Evolutionary conservation across 1,140 invertebrate genomes (phyloP).

Genomic region (Polypedilum pembai): DNA sequence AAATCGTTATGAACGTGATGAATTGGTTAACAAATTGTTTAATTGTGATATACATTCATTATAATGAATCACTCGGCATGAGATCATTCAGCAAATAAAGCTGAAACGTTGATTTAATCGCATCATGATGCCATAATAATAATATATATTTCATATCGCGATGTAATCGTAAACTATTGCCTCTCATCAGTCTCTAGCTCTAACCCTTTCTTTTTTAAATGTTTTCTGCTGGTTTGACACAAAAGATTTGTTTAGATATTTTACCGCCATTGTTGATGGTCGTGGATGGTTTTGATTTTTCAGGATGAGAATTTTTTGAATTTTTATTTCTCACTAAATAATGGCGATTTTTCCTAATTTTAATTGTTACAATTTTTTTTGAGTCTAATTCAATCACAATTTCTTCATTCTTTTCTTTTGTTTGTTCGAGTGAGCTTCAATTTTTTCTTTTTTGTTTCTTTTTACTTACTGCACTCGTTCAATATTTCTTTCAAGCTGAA

Average conservation of each 20-base stretch:
- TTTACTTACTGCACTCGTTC: not conserved
- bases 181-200: not conserved
- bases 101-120: conserved; percentile 5
- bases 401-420: not conserved
- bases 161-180: conserved; percentile 7
- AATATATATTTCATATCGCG: conserved; percentile 8
- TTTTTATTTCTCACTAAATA: too few species aligned
- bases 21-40: conserved; percentile 28
- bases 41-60: conserved; percentile 27
- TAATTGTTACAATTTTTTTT: too few species aligned
- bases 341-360: too few species aligned
- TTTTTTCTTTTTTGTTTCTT: conserved; percentile 1
- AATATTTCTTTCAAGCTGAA: conserved; percentile 2
- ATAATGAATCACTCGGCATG: conserved; percentile 9
- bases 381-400: not conserved
- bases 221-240: not conserved
- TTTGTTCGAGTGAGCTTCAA: not conserved
- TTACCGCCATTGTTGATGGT: not conserved
- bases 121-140: not conserved
- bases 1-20: conserved; percentile 1
- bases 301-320: too few species aligned
- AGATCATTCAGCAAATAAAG: conserved; percentile 24
- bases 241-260: too few species aligned
- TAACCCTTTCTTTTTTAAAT: not conserved
- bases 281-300: too few species aligned